These are phyloP conservation scores for Betta splendens DNA, from an alignment of 2,797 vertebrate species.

Conservation along the genomic window DNA sequence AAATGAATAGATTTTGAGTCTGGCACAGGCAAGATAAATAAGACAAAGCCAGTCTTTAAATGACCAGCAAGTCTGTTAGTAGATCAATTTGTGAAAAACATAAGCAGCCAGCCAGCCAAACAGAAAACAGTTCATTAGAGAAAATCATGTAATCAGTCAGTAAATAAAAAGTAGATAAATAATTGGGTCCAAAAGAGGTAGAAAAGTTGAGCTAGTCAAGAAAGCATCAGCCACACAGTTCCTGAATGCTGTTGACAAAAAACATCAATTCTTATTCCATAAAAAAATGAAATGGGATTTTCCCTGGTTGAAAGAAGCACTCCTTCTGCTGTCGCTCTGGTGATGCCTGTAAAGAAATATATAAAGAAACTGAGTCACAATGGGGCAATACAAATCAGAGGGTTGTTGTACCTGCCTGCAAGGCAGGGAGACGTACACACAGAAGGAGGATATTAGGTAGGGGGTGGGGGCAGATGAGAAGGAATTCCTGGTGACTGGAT, in stretches of 20 bases:
- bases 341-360: conserved; percentile 51
- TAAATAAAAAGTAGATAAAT: not conserved
- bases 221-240: not conserved
- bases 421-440: conserved; percentile 56
- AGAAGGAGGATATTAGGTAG: conserved; percentile 7
- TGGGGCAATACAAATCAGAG: conserved; percentile 74
- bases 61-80: not conserved
- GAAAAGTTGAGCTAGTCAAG: not conserved
- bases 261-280: conserved; percentile 6
- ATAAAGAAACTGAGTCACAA: conserved; percentile 77
- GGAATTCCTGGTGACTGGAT: conserved; percentile 60
- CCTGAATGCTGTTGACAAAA: conserved; percentile 9
- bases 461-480: conserved; percentile 31
- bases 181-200: not conserved
- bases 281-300: not conserved
- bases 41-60: not conserved
- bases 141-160: not conserved
- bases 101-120: not conserved
- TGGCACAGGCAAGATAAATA: not conserved
- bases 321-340: conserved; percentile 30
- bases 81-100: not conserved
- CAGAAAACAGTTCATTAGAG: conserved; percentile 19
- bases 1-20: not conserved
- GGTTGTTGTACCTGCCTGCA: conserved; percentile 79
- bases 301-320: conserved; percentile 5